Conservation (phyloP, 2,113 vertebrate species). For the Indicator indicator region DNA sequence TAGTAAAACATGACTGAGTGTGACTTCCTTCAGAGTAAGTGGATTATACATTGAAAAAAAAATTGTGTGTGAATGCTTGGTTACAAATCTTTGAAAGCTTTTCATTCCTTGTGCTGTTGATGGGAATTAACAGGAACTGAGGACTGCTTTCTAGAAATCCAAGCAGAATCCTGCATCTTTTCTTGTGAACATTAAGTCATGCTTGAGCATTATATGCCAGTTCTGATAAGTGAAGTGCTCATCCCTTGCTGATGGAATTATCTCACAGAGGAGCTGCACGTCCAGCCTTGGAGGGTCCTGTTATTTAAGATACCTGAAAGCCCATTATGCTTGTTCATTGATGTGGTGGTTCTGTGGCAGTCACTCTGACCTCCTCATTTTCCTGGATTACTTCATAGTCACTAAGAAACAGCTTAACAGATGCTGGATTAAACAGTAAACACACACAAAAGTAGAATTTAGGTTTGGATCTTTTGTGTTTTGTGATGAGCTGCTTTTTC, state of each 20-base stretch:
- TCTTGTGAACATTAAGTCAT: neutral
- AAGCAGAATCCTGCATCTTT: neutral
- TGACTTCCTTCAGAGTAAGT: neutral
- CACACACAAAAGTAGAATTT: neutral
- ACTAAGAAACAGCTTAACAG: neutral
- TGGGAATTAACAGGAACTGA: neutral
- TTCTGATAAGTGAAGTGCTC: neutral
- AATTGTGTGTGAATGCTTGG: neutral
- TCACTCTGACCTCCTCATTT: slow-evolving; percentile 2
- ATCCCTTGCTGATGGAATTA: slow-evolving; percentile 19
- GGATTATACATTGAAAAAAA: neutral
- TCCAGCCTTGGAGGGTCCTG: neutral
- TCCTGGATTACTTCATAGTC: neutral
- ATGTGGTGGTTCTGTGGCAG: neutral
- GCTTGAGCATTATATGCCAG: neutral
- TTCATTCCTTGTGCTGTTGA: neutral
- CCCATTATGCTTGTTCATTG: neutral
- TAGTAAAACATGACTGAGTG: neutral
- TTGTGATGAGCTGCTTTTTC: slow-evolving; percentile 7
- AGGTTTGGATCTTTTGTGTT: neutral
- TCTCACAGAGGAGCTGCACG: neutral
- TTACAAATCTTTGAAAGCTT: neutral
- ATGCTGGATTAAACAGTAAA: neutral
- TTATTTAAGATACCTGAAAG: slow-evolving; percentile 34
- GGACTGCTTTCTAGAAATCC: neutral